Evolutionary conservation across 2,113 vertebrate species (phyloP).

Genomic region (Peromyscus polionotus): DNA sequence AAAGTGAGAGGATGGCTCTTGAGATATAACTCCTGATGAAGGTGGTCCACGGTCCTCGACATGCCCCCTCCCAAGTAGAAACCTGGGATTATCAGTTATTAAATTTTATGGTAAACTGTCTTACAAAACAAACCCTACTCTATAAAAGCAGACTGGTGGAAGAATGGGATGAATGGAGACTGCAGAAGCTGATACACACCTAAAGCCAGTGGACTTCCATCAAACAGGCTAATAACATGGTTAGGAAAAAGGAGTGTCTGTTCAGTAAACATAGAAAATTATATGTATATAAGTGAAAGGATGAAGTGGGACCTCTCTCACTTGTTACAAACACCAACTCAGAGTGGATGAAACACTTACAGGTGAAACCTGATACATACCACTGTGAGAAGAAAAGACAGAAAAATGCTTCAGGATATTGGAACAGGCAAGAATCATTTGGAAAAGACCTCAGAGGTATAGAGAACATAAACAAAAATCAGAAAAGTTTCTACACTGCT

Average conservation of each 20-base stretch:
- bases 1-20: neutral
- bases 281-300: neutral
- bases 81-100: neutral
- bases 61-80: neutral
- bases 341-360: neutral
- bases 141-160: no score
- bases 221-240: neutral
- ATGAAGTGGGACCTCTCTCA: neutral
- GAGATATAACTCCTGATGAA: no score
- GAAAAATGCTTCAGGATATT: neutral
- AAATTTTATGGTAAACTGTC: no score
- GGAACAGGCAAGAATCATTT: neutral
- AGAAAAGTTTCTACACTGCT: neutral
- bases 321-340: neutral
- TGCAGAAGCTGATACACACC: neutral
- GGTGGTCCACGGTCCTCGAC: no score
- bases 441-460: neutral
- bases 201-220: neutral
- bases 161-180: neutral
- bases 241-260: neutral
- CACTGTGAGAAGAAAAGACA: neutral
- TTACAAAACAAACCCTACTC: no score
- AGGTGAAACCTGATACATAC: neutral
- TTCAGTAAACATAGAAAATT: neutral
- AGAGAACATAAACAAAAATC: neutral